Evolutionary conservation across 2,888 invertebrate species (phyloP).

Genomic region (Actias luna): DNA sequence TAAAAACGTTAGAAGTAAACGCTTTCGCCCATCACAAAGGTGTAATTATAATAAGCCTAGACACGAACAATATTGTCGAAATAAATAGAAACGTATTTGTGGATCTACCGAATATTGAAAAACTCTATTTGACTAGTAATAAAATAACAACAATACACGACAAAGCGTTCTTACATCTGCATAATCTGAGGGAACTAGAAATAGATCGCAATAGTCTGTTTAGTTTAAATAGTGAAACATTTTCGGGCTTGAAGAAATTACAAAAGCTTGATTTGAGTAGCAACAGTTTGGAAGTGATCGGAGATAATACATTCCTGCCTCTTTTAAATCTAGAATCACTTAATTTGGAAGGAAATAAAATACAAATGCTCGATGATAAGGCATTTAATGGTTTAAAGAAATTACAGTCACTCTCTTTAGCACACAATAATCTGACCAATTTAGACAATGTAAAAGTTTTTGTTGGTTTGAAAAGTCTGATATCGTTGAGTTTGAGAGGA

Average conservation of each 20-base stretch:
- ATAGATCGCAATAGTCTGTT: slow-evolving; percentile 88
- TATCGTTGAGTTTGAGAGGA: slow-evolving; percentile 56
- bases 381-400: slow-evolving; percentile 63
- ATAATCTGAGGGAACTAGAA: slow-evolving; percentile 88
- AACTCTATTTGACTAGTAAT: slow-evolving; percentile 91
- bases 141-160: slow-evolving; percentile 92
- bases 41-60: slow-evolving; percentile 84
- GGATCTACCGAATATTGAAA: slow-evolving; percentile 85
- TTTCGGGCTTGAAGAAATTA: slow-evolving; percentile 86
- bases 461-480: slow-evolving; percentile 49
- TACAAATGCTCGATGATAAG: slow-evolving; percentile 71
- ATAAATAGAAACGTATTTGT: slow-evolving; percentile 88
- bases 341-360: slow-evolving; percentile 67
- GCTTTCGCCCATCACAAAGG: slow-evolving; percentile 86
- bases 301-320: slow-evolving; percentile 86
- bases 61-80: slow-evolving; percentile 87
- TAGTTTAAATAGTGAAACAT: slow-evolving; percentile 88
- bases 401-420: slow-evolving; percentile 55
- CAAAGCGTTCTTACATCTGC: slow-evolving; percentile 88
- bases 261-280: slow-evolving; percentile 86
- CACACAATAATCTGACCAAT: slow-evolving; percentile 55
- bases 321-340: slow-evolving; percentile 52
- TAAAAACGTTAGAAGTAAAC: slow-evolving; percentile 82
- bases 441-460: slow-evolving; percentile 61
- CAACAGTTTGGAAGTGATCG: slow-evolving; percentile 88